These are phyloP conservation scores for Acipenser oxyrinchus DNA, from an alignment of 2,797 vertebrate genomes.

Conservation along the genomic window DNA sequence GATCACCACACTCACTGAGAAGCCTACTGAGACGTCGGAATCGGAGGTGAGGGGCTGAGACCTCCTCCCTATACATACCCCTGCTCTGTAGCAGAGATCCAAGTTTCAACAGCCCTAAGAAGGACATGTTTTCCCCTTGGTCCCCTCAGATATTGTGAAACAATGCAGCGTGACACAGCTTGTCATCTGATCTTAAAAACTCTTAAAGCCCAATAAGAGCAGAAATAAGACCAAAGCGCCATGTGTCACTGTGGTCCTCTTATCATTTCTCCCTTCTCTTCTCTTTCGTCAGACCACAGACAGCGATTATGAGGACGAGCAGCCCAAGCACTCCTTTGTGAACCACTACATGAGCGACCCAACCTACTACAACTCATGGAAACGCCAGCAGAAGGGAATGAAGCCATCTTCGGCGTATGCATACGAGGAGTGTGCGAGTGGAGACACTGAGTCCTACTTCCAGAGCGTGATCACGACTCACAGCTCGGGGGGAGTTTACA, in stretches of 20 bases:
- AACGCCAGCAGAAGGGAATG: slow-evolving; percentile 80
- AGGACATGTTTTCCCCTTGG: too few relatives aligned
- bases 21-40: slow-evolving; percentile 75
- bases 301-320: slow-evolving; percentile 85
- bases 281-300: slow-evolving; percentile 64
- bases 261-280: not conserved
- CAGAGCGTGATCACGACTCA: slow-evolving; percentile 92
- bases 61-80: too few relatives aligned
- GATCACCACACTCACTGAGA: slow-evolving; percentile 75
- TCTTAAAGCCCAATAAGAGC: too few relatives aligned
- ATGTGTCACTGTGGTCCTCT: not conserved
- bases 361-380: slow-evolving; percentile 93
- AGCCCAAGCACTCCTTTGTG: slow-evolving; percentile 90
- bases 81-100: too few relatives aligned
- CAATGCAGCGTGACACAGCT: too few relatives aligned
- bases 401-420: slow-evolving; percentile 57
- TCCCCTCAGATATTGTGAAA: too few relatives aligned
- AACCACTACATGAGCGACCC: slow-evolving; percentile 98
- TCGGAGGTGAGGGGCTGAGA: slow-evolving; percentile 65
- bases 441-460: slow-evolving; percentile 75
- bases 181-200: too few relatives aligned
- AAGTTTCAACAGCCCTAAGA: too few relatives aligned
- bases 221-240: not conserved
- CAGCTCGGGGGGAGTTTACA: slow-evolving; percentile 84
- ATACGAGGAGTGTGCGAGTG: slow-evolving; percentile 75